Conservation (phyloP, 2,888 invertebrate species). For the Drosophila algonquin region DNA sequence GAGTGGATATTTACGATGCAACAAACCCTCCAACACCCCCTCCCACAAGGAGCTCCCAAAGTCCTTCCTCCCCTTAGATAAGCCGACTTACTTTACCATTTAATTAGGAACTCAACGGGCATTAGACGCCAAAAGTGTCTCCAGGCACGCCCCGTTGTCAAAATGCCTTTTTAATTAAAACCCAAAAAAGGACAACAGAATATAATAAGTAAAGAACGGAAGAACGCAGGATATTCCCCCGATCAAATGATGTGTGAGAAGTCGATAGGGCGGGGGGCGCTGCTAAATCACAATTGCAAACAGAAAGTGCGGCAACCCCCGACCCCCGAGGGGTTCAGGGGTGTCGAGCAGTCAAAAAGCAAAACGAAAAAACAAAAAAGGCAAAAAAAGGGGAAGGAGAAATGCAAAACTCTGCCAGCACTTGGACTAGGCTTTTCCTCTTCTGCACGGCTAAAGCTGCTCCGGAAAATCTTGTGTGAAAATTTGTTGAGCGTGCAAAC, state of each 20-base stretch:
- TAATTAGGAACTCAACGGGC: conserved; percentile 73
- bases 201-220: conserved; percentile 48
- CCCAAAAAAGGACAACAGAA: conserved; percentile 39
- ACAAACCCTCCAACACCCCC: neutral
- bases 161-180: conserved; percentile 75
- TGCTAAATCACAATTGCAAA: conserved; percentile 75
- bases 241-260: conserved; percentile 75
- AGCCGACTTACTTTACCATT: conserved; percentile 66
- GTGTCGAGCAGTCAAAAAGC: conserved; percentile 45
- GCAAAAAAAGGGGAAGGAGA: neutral
- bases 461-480: conserved; percentile 71
- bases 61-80: conserved; percentile 42
- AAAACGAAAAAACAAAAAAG: neutral
- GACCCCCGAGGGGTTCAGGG: conserved; percentile 42
- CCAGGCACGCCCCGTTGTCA: conserved; percentile 63
- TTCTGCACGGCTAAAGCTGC: conserved; percentile 18
- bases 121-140: conserved; percentile 61
- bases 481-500: conserved; percentile 79
- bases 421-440: conserved; percentile 55
- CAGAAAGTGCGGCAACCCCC: conserved; percentile 49
- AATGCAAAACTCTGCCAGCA: conserved; percentile 57
- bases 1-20: conserved; percentile 52
- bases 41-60: neutral
- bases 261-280: conserved; percentile 72
- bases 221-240: conserved; percentile 18